Conservation (phyloP, 2,888 invertebrate genomes). For the Pterostichus madidus region DNA sequence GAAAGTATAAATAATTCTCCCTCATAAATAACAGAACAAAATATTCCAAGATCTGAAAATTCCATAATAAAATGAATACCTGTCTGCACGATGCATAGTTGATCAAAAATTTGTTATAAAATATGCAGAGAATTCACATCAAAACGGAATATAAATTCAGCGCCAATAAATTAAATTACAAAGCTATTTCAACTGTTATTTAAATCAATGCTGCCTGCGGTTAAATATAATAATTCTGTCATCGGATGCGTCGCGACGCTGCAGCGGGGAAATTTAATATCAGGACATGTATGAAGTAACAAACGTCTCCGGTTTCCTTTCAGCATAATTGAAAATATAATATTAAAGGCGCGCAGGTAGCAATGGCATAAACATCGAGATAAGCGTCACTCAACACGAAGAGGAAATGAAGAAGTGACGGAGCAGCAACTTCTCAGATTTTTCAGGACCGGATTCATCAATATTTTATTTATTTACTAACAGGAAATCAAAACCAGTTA, state of each 20-base stretch:
- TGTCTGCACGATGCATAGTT: neutral
- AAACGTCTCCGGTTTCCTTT: slow-evolving; percentile 32
- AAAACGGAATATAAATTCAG: neutral
- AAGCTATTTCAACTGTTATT: slow-evolving; percentile 21
- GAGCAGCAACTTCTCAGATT: slow-evolving; percentile 9
- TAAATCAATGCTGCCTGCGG: slow-evolving; percentile 15
- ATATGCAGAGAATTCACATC: neutral
- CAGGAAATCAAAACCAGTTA: too few relatives aligned
- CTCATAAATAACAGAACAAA: neutral
- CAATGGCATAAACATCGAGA: slow-evolving; percentile 39
- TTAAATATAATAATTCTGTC: slow-evolving; percentile 33
- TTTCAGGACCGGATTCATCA: neutral
- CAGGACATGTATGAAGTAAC: slow-evolving; percentile 45
- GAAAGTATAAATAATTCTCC: neutral
- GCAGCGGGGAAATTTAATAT: slow-evolving; percentile 49
- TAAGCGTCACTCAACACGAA: slow-evolving; percentile 31
- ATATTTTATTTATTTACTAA: neutral
- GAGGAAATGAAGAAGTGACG: slow-evolving; percentile 57
- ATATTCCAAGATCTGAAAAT: neutral
- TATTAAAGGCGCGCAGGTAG: slow-evolving; percentile 41
- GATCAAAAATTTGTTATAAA: slow-evolving; percentile 4
- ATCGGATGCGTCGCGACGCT: slow-evolving; percentile 5
- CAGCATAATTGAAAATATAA: slow-evolving; percentile 59
- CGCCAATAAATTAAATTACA: slow-evolving; percentile 17
- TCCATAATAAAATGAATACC: slow-evolving; percentile 1